Evolutionary conservation across 2,888 invertebrate genomes (phyloP), one percentile per base, ranked within the genome.

Genomic region (Chouioia cunea): DNA sequence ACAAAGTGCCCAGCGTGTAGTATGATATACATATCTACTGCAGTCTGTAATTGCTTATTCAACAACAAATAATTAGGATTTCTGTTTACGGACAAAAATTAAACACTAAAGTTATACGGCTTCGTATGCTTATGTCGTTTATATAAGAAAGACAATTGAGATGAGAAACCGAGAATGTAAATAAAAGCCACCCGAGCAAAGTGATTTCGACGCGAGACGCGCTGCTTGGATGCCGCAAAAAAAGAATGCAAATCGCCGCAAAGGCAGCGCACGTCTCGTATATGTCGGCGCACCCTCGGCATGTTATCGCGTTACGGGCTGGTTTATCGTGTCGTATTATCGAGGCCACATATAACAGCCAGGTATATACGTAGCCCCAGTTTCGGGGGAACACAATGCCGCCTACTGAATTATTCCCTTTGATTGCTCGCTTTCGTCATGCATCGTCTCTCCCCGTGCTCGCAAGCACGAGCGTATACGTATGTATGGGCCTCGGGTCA

Each of bases 331-430:
- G 36, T 47, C 48, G 23, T 43, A 50, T n/a, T 18, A 56, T 67
- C 48, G 47, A 10, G n/a, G 44, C 53, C 18, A 15, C n/a, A n/a
- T n/a, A n/a, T n/a, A n/a, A n/a, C n/a, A n/a, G n/a, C 8, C 48
- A 65, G 54, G 56, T 65, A 65, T 64, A 64, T 56, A 23, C 27
- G 52, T 36, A 48, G 48, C 48, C 18, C 12, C 52, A 52, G 18
- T 16, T 52, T 20, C 36, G 56, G 15, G 22, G 47, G 47, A 65
- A 62, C 57, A 73, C 73, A 73, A 74, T 75, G 75, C 75, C 70
- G 71, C 80, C 84, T 85, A 79, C 78, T 85, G 85, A 85, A 85
- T 85, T 85, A 85, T 85, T 85, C 85, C 78, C 85, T 85, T 85
- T 85, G 85, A 85, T 85, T 85, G 84, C 82, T 83, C 80, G 81